These are phyloP conservation scores for Allolobophora icterica DNA, from an alignment of 2,888 invertebrate species.

Conservation along the genomic window DNA sequence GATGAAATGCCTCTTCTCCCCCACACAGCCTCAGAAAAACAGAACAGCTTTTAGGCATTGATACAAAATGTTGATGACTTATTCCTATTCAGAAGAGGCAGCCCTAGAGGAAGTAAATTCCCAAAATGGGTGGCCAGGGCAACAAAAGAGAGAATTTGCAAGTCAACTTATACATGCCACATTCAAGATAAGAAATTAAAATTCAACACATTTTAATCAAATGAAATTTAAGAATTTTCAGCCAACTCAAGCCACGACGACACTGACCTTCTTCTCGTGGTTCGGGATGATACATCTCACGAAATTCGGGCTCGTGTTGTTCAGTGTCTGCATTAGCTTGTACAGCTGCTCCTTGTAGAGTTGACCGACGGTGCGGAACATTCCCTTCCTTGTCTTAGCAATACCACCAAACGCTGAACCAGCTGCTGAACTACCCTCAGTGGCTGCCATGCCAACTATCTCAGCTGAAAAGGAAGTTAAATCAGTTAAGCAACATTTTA, in stretches of 20 bases:
- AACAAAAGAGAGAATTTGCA: too few species aligned
- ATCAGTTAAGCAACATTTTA: not conserved
- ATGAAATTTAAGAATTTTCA: too few species aligned
- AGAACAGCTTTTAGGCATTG: too few species aligned
- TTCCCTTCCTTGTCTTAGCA: conserved; percentile 73
- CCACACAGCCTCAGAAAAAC: too few species aligned
- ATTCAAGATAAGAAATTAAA: too few species aligned
- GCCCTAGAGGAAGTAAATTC: too few species aligned
- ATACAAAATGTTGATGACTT: too few species aligned
- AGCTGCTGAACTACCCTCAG: conserved; percentile 74
- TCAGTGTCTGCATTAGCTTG: conserved; percentile 86
- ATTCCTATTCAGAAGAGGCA: too few species aligned
- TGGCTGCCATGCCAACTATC: conserved; percentile 96
- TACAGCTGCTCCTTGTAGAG: conserved; percentile 98
- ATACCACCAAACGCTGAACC: conserved; percentile 84
- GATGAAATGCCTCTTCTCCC: too few species aligned
- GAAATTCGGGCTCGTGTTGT: conserved; percentile 99
- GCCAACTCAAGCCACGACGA: not conserved
- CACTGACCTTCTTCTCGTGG: conserved; percentile 85
- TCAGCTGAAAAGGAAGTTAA: conserved; percentile 74
- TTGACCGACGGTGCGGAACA: conserved; percentile 99
- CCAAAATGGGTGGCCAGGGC: too few species aligned
- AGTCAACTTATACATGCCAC: too few species aligned
- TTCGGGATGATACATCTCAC: conserved; percentile 99
- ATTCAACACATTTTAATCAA: too few species aligned